These are phyloP conservation scores for Charadrius vociferus DNA, from an alignment of 2,113 vertebrate genomes.

Conservation along the genomic window DNA sequence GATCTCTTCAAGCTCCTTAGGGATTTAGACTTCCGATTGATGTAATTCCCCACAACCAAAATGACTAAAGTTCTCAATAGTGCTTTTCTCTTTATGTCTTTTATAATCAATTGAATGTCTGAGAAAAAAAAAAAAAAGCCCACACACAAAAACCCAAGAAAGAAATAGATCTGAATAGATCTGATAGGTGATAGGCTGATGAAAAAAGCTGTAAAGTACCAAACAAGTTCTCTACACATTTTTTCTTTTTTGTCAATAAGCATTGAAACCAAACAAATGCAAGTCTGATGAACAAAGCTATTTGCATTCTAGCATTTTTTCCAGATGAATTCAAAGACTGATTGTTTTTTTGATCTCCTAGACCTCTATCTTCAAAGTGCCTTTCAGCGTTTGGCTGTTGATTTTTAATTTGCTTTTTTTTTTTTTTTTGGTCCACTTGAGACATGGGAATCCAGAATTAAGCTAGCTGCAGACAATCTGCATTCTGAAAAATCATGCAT, in stretches of 20 bases:
- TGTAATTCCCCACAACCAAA: background rate
- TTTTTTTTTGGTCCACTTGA: background rate
- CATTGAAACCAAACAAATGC: background rate
- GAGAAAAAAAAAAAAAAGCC: background rate
- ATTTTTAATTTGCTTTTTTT: background rate
- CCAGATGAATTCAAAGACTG: background rate
- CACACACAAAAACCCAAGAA: background rate
- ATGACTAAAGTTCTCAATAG: background rate
- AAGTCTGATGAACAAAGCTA: background rate
- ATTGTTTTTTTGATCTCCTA: background rate
- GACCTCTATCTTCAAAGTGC: background rate
- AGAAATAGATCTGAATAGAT: background rate
- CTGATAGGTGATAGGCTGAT: background rate
- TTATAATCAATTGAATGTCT: background rate
- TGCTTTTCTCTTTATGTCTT: background rate
- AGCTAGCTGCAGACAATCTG: background rate
- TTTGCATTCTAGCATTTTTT: background rate
- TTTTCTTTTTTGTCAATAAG: background rate
- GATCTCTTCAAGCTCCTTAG: background rate
- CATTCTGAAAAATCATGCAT: background rate
- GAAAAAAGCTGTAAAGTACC: background rate
- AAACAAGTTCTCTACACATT: background rate
- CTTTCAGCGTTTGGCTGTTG: background rate
- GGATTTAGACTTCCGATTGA: background rate
- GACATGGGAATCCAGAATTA: background rate